phyloP scores from a whole-genome alignment of 1,140 invertebrate genomes.

The Conus ventricosus region DNA sequence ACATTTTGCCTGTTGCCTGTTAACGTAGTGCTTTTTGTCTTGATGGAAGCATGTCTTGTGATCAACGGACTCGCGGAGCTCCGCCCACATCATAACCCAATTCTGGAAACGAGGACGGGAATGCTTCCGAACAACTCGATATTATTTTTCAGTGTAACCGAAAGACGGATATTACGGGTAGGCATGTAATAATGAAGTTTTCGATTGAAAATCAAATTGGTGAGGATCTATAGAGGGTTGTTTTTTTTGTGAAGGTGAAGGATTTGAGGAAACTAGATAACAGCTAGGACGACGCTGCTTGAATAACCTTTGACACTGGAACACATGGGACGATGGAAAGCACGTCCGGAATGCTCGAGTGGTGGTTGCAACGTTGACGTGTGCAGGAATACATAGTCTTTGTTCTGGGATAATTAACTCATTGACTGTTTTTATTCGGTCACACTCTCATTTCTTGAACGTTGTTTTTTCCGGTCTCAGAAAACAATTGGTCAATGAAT shows the following conservation, averaged over 20 bases:
- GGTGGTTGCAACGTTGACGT: not conserved
- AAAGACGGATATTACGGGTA: too few relatives aligned
- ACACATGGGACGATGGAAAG: constrained; percentile 14
- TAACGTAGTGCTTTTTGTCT: too few relatives aligned
- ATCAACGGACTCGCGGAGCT: not conserved
- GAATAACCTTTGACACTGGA: constrained; percentile 21
- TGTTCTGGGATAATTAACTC: not conserved
- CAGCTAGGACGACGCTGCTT: not conserved
- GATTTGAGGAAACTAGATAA: too few relatives aligned
- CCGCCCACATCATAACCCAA: constrained; percentile 37
- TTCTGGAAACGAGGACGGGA: constrained; percentile 1
- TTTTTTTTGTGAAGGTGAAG: too few relatives aligned
- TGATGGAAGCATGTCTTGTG: too few relatives aligned
- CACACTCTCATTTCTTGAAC: not conserved
- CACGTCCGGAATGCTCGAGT: constrained; percentile 13
- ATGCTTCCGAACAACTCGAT: too few relatives aligned
- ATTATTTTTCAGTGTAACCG: too few relatives aligned
- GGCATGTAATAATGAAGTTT: too few relatives aligned
- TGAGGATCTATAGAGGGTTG: too few relatives aligned
- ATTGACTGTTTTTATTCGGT: not conserved
- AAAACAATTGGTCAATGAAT: too few relatives aligned
- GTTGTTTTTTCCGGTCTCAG: not conserved
- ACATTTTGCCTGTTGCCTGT: too few relatives aligned
- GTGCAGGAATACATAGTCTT: not conserved
- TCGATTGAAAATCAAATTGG: too few relatives aligned